Base-by-base conservation (phyloP, 1,140 invertebrate species). In the Leptopilina boulardi region DNA sequence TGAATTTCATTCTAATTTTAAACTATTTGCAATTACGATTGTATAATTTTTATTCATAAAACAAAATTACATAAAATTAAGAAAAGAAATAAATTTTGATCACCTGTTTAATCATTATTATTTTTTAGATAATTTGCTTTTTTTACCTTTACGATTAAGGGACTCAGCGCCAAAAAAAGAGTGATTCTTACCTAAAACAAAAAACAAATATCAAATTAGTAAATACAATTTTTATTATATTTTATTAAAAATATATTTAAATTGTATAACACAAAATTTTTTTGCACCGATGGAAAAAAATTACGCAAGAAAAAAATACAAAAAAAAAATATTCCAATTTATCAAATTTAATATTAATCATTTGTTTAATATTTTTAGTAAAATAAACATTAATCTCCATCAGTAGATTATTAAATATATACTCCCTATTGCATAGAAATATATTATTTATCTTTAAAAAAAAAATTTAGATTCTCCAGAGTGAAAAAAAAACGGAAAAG, bases 181-280 rank as follows among this genome's bases (percentile, higher is more conserved):
- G 26, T 66, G 26, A 30, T 26, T 13, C 59, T 72, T 21, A 72
- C 59, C 59, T 66, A 23, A 13, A 66, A 66, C 59, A 66, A 26
- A 66, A 66, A 66, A 56, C 9, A 2, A 66, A 18, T n/a, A 34
- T 66, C 3, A 23, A n/a, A 30, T 66, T 30, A n/a, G 1, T 30
- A 30, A 4, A 26, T 15, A 0, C 11, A 66, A 66, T 51, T 51
- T 51, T 18, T 51, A 18, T 18, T 51, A 6, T 34, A 34, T 34
- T 34, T 34, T 34, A 6, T 34, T 3, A 6, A 34, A 34, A 34
- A 34, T 34, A 34, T 34, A 34, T n/a, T n/a, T n/a, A n/a, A n/a
- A n/a, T n/a, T n/a, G n/a, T n/a, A n/a, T n/a, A n/a, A n/a, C n/a
- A 30, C 26, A 30, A 30, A 30, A 3, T 30, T 30, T 30, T 30